Conservation (phyloP, 1,140 invertebrate species). For the Plectrocnemia conspersa region DNA sequence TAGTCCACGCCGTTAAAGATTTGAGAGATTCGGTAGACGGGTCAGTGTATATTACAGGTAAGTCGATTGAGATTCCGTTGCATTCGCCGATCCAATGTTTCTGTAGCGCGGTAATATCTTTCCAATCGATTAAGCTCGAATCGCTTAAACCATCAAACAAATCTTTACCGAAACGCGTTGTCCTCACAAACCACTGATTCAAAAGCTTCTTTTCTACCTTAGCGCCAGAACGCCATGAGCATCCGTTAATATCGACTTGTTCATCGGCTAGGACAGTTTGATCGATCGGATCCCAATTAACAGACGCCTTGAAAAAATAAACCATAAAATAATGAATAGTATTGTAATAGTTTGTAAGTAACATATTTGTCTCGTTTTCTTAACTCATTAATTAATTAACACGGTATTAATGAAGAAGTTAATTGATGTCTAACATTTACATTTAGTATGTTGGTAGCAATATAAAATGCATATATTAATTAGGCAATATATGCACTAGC, state of each 20-base stretch:
- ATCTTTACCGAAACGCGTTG: conserved; percentile 82
- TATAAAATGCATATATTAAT: too few relatives aligned
- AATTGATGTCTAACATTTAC: too few relatives aligned
- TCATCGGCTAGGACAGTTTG: conserved; percentile 96
- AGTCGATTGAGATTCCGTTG: conserved; percentile 72
- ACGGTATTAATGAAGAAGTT: too few relatives aligned
- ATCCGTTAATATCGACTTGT: conserved; percentile 89
- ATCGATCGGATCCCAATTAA: conserved; percentile 99
- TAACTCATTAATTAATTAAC: too few relatives aligned
- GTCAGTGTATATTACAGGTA: conserved; percentile 55
- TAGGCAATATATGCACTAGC: too few relatives aligned
- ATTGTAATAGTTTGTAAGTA: not conserved
- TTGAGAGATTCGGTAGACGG: conserved; percentile 41
- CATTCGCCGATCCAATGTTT: conserved; percentile 94
- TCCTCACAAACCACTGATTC: conserved; percentile 94
- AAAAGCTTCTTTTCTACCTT: conserved; percentile 86
- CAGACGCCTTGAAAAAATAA: conserved; percentile 59
- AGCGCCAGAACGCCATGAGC: conserved; percentile 95
- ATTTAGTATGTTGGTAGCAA: too few relatives aligned
- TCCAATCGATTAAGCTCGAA: conserved; percentile 67
- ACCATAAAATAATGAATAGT: not conserved
- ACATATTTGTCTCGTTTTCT: too few relatives aligned
- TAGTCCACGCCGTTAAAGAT: conserved; percentile 69
- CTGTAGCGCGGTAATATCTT: conserved; percentile 86
- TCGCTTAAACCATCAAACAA: conserved; percentile 69